Evolutionary conservation across 1,140 invertebrate genomes (phyloP).

Genomic region (honey bee (Apis mellifera)): Amel_HAv3.1 CM009943.2:9479501-9480000

Average conservation of each 20-base stretch:
- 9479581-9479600: constrained; percentile 13
- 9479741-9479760: too few species aligned
- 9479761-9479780: too few species aligned
- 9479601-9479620: constrained; percentile 3
- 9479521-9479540: constrained; percentile 43
- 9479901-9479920: too few species aligned
- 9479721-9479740: too few species aligned
- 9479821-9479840: too few species aligned
- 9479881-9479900: too few species aligned
- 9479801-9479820: too few species aligned
- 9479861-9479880: too few species aligned
- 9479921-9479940: neutral
- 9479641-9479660: neutral
- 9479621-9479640: constrained; percentile 12
- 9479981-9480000: constrained; percentile 15
- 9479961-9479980: constrained; percentile 1
- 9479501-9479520: constrained; percentile 51
- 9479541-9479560: constrained; percentile 61
- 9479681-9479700: neutral
- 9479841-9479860: too few species aligned
- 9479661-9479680: neutral
- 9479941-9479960: neutral
- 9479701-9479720: neutral
- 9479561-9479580: constrained; percentile 28
- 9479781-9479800: too few species aligned